Base-by-base conservation (phyloP, 2,888 invertebrate genomes). In the Watsonalla binaria region DNA sequence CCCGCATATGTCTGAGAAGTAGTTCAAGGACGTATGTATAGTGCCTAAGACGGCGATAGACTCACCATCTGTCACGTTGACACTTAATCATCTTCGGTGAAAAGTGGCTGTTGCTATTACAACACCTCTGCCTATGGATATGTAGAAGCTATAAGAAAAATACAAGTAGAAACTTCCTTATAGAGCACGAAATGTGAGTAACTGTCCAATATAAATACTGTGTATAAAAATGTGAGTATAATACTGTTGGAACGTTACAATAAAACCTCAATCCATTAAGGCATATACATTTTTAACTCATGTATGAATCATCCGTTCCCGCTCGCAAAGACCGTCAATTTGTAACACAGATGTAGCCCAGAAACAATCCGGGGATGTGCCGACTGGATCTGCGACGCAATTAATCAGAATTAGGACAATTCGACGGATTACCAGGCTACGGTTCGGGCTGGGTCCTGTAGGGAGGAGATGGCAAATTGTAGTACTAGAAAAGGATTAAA, bases 331-430 rank as follows among this genome's bases (percentile, higher is more conserved):
- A 42, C 42, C 42, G 42, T 37, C 49, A 63, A 68, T 66, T 66
- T 60, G 63, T 52, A 49, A 47, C 56, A 37, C 54, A 52, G 52
- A 54, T 53, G 55, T 39, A 49, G 37, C 49, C n/a, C 46, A 46
- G 50, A 61, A 65, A 58, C 61, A 70, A 68, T 69, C 45, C 8
- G 13, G 24, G 46, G 46, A 71, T 68, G 66, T 69, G 69, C 62
- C 67, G 63, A 60, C 56, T 57, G 59, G 61, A 64, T 66, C 62
- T 68, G 68, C 60, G 55, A 54, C 42, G 58, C 72, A 63, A 70
- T 70, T 71, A 70, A 70, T 70, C 72, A 69, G 72, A 59, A 69
- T 70, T 70, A 70, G 42, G 11, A 11, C 8, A 8, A 42, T 11
- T 42, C 11, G 9, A 5, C 4, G 42, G 42, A 42, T 42, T 42